Conservation (phyloP, 2,797 vertebrate species). For the Hypotaenidia okinawae region DNA sequence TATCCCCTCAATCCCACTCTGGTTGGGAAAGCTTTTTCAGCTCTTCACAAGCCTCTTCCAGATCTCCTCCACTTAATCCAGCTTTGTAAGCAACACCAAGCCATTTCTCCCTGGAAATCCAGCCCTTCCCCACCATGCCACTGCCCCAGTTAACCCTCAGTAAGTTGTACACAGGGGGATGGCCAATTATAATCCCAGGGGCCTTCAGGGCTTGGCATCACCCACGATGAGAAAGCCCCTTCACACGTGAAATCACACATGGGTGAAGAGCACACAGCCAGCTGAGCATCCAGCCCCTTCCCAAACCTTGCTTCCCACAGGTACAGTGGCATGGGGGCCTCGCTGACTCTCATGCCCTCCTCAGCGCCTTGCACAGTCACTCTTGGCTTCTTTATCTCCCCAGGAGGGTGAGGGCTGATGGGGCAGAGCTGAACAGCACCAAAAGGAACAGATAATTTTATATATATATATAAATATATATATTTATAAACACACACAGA, state of each 20-base stretch:
- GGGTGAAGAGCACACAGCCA: neutral
- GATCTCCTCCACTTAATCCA: neutral
- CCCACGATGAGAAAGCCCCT: neutral
- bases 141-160: neutral
- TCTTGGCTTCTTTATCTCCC: neutral
- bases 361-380: neutral
- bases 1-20: neutral
- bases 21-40: neutral
- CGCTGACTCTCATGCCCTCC: neutral
- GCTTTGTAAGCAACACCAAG: neutral
- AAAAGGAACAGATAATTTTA: neutral
- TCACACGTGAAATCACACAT: neutral
- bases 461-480: too few relatives aligned
- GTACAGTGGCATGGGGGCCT: rapidly evolving
- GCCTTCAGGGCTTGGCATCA: neutral
- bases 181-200: neutral
- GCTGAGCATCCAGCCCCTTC: neutral
- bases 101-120: neutral
- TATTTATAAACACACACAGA: too few relatives aligned
- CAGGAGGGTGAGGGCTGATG: neutral
- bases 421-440: neutral
- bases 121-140: neutral
- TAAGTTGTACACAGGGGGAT: neutral
- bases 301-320: neutral
- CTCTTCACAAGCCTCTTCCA: neutral